phyloP scores from a whole-genome alignment of 2,113 vertebrate genomes.

The Cyprinodon brontotheroides region DNA sequence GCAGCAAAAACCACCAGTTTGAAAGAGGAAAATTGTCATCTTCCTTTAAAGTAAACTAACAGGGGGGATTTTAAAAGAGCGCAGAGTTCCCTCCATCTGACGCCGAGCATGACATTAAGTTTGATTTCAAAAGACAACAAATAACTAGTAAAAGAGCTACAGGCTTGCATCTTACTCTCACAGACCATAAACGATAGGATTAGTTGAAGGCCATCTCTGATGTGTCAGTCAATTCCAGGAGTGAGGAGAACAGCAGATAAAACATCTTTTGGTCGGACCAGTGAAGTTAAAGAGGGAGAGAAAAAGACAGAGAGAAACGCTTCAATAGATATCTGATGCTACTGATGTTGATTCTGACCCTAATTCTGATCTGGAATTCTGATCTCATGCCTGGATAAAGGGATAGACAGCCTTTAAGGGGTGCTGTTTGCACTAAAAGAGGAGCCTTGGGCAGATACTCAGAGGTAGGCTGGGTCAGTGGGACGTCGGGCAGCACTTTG shows the following conservation, averaged over 20 bases:
- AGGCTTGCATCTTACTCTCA: slow-evolving; percentile 59
- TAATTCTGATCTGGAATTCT: slow-evolving; percentile 69
- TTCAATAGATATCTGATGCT: slow-evolving; percentile 61
- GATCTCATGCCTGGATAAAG: slow-evolving; percentile 66
- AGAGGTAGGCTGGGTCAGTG: slow-evolving; percentile 51
- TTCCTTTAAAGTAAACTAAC: slow-evolving; percentile 60
- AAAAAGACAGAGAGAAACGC: slow-evolving; percentile 47
- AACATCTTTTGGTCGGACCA: slow-evolving; percentile 53
- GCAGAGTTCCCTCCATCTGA: slow-evolving; percentile 44
- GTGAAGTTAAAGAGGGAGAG: slow-evolving; percentile 35
- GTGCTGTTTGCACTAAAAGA: slow-evolving; percentile 32
- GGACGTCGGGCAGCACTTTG: slow-evolving; percentile 63
- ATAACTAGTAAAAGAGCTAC: slow-evolving; percentile 57
- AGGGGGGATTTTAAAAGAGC: slow-evolving; percentile 52
- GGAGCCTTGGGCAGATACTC: slow-evolving; percentile 49
- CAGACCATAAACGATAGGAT: slow-evolving; percentile 66
- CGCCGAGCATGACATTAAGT: slow-evolving; percentile 64
- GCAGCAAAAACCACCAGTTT: slow-evolving; percentile 59
- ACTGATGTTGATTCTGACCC: slow-evolving; percentile 58
- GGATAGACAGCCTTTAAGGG: slow-evolving; percentile 53
- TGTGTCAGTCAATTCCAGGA: slow-evolving; percentile 69
- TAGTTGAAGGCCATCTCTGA: slow-evolving; percentile 71
- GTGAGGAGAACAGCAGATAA: slow-evolving; percentile 53
- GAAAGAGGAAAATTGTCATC: slow-evolving; percentile 37
- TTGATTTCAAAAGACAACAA: slow-evolving; percentile 70